Evolutionary conservation across 2,797 vertebrate species (phyloP).

Genomic region (Poecilia picta): DNA sequence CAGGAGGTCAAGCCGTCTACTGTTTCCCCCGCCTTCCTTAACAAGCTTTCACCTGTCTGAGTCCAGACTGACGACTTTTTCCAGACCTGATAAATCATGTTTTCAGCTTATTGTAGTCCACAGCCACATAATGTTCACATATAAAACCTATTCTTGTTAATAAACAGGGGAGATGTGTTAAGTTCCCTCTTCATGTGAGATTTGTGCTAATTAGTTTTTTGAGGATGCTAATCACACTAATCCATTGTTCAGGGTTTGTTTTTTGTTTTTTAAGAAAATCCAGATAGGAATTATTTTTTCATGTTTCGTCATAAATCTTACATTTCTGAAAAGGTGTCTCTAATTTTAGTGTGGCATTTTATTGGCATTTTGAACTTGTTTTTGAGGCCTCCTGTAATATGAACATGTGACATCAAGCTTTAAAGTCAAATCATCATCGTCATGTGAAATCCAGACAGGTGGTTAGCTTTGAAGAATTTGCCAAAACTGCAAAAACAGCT

Average conservation of each 20-base stretch:
- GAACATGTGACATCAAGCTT: neutral
- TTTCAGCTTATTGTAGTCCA: neutral
- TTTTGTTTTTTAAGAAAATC: neutral
- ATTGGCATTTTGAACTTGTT: neutral
- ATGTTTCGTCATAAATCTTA: neutral
- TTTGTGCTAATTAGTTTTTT: neutral
- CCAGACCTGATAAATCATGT: neutral
- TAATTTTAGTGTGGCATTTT: neutral
- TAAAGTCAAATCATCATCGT: neutral
- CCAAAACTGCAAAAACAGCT: neutral
- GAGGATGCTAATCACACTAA: neutral
- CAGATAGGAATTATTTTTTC: neutral
- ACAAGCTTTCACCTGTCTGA: neutral
- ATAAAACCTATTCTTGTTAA: neutral
- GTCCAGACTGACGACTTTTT: slow-evolving; percentile 14
- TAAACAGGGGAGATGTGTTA: neutral
- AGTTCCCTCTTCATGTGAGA: neutral
- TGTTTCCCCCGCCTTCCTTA: slow-evolving; percentile 1
- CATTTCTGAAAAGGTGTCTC: neutral
- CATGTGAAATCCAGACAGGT: neutral
- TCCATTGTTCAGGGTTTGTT: no score
- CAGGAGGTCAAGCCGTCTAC: slow-evolving; percentile 18
- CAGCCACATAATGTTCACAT: neutral
- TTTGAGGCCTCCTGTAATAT: neutral
- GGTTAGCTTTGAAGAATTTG: neutral